phyloP scores from a whole-genome alignment of 1,140 invertebrate species.

The Drosophila elegans region DNA sequence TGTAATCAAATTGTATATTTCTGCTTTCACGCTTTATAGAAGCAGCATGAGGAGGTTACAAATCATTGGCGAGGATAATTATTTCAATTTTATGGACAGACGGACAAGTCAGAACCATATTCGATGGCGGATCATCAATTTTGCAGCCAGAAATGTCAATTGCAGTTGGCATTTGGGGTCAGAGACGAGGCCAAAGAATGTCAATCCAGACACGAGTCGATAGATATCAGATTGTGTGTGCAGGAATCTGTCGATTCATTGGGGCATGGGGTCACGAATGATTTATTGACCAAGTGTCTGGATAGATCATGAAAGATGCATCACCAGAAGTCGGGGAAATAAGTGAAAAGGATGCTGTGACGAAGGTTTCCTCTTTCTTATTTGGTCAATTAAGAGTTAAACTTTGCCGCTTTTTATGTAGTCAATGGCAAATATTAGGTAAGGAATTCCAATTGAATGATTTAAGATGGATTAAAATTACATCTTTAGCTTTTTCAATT shows the following conservation, averaged over 20 bases:
- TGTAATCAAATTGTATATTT: slow-evolving; percentile 29
- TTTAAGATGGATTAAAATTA: no score
- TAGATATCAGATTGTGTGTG: slow-evolving; percentile 48
- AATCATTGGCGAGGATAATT: slow-evolving; percentile 25
- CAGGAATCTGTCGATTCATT: slow-evolving; percentile 55
- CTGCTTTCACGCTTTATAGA: slow-evolving; percentile 17
- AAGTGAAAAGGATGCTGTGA: neutral
- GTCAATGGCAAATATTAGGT: neutral
- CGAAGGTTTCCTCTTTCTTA: slow-evolving; percentile 18
- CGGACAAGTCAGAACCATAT: slow-evolving; percentile 23
- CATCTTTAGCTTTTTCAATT: no score
- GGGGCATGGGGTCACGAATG: slow-evolving; percentile 29
- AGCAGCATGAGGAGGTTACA: slow-evolving; percentile 8
- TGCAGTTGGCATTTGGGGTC: slow-evolving; percentile 71
- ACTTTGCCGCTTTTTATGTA: neutral
- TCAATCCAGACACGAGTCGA: slow-evolving; percentile 48
- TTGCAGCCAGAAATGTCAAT: slow-evolving; percentile 68
- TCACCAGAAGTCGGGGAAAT: neutral
- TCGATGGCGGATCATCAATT: slow-evolving; percentile 68
- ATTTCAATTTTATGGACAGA: slow-evolving; percentile 32
- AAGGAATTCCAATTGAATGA: no score
- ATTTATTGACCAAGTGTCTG: slow-evolving; percentile 61
- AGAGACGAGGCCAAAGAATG: slow-evolving; percentile 50
- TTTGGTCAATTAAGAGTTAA: slow-evolving; percentile 36
- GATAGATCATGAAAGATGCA: slow-evolving; percentile 49